phyloP scores from a whole-genome alignment of 2,888 invertebrate species.

The Scaptomyza cyrtandrae region DNA sequence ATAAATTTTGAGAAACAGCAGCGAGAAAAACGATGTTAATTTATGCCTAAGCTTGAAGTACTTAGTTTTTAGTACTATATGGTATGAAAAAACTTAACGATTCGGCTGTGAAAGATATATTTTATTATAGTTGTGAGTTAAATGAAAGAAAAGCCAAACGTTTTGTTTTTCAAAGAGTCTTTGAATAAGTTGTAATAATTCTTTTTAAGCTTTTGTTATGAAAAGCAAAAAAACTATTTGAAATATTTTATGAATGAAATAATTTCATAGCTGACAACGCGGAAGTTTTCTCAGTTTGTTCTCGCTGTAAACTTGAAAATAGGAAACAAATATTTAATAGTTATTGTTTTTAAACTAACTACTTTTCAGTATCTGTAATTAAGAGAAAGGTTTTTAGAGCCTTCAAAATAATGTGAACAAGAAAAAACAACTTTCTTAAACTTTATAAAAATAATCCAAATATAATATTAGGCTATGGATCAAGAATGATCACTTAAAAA shows the following conservation, averaged over 20 bases:
- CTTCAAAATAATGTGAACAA: background rate
- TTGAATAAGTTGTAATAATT: too few relatives aligned
- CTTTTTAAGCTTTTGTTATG: too few relatives aligned
- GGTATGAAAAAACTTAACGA: background rate
- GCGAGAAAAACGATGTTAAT: constrained; percentile 6
- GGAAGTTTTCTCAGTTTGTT: too few relatives aligned
- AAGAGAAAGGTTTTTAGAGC: background rate
- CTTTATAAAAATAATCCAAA: too few relatives aligned
- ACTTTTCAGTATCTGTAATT: too few relatives aligned
- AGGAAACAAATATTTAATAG: background rate
- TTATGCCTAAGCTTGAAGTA: background rate
- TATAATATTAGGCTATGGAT: too few relatives aligned
- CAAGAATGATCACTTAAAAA: too few relatives aligned
- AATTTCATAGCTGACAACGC: too few relatives aligned
- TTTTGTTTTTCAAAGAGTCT: too few relatives aligned
- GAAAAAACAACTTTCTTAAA: too few relatives aligned
- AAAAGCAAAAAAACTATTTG: background rate
- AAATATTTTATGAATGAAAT: background rate
- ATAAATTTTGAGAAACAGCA: constrained; percentile 18
- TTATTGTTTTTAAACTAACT: background rate
- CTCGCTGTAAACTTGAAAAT: background rate
- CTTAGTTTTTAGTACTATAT: background rate
- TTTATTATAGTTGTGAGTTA: too few relatives aligned
- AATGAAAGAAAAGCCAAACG: too few relatives aligned
- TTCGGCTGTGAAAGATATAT: background rate